Evolutionary conservation across 35 echinoderm and acorn worm genomes (phyloP).

Genomic region (Patiria miniata): DNA sequence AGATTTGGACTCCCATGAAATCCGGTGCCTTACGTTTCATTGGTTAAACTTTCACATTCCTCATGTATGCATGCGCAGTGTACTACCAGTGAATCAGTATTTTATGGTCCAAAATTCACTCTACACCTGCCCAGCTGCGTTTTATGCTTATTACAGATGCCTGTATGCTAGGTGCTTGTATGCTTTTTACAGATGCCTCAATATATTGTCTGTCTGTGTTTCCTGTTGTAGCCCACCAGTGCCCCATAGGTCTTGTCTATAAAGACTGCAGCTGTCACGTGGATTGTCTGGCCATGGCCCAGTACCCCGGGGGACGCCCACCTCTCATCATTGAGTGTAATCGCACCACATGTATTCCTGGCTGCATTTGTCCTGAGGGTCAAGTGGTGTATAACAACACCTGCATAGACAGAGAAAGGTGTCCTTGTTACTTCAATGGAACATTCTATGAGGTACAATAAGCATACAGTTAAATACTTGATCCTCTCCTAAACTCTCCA

Average conservation of each 20-base stretch:
- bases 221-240: background rate
- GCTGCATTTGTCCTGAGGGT: slow-evolving; percentile 64
- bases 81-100: too few species aligned
- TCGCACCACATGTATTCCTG: slow-evolving; percentile 52
- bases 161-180: background rate
- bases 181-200: background rate
- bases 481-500: too few species aligned
- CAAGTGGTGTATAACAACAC: slow-evolving; percentile 37
- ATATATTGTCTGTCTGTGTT: background rate
- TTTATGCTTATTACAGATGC: background rate
- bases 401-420: slow-evolving; percentile 28
- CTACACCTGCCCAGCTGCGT: too few species aligned
- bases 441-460: background rate
- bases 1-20: too few species aligned
- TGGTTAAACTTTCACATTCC: too few species aligned
- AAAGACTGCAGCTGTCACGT: slow-evolving; percentile 6
- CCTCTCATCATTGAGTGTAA: slow-evolving; percentile 16
- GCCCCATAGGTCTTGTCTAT: background rate
- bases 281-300: slow-evolving; percentile 3
- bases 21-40: too few species aligned
- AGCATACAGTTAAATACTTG: too few species aligned
- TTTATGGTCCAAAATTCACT: too few species aligned
- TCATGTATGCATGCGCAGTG: too few species aligned
- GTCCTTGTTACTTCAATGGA: slow-evolving; percentile 33
- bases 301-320: background rate